Percentiles rank a stretch among this genome's conserved stretches.
These are phyloP conservation scores for Carcharodon carcharias DNA, from an alignment of 2,797 vertebrate genomes.

Conservation along the genomic window DNA sequence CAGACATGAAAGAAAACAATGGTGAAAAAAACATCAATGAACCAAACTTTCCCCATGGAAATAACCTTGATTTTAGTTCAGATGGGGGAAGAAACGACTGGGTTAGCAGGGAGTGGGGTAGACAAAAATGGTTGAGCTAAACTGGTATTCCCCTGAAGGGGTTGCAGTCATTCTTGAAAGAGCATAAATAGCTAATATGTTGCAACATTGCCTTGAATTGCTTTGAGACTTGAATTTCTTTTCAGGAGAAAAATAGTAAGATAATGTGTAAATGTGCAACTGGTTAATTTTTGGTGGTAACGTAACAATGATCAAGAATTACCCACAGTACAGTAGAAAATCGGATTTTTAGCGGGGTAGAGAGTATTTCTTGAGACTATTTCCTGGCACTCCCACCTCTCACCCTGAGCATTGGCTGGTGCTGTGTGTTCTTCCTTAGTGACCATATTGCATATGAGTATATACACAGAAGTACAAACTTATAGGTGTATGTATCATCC, in stretches of 20 bases:
- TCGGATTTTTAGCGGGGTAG: not conserved
- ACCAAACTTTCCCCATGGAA: not conserved
- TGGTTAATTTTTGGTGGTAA: not conserved
- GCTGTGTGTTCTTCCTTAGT: not conserved
- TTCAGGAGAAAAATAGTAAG: not conserved
- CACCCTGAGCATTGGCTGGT: not conserved
- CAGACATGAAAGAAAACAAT: not conserved
- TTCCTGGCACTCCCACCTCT: not conserved
- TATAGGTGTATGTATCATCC: not conserved
- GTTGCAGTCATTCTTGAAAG: not conserved
- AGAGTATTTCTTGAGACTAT: too few relatives aligned
- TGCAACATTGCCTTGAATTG: not conserved
- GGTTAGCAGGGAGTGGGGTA: too few relatives aligned
- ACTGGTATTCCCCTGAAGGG: not conserved
- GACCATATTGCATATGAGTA: not conserved
- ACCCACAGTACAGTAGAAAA: not conserved
- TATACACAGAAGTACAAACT: not conserved
- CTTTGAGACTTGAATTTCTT: not conserved
- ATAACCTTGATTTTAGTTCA: not conserved
- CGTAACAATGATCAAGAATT: not conserved
- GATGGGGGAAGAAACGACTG: not conserved
- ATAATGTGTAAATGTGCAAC: not conserved
- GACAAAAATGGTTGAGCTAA: not conserved
- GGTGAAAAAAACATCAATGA: not conserved
- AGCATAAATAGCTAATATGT: not conserved